Conservation (phyloP, 2,113 vertebrate species). For the Corynorhinus townsendii region DNA sequence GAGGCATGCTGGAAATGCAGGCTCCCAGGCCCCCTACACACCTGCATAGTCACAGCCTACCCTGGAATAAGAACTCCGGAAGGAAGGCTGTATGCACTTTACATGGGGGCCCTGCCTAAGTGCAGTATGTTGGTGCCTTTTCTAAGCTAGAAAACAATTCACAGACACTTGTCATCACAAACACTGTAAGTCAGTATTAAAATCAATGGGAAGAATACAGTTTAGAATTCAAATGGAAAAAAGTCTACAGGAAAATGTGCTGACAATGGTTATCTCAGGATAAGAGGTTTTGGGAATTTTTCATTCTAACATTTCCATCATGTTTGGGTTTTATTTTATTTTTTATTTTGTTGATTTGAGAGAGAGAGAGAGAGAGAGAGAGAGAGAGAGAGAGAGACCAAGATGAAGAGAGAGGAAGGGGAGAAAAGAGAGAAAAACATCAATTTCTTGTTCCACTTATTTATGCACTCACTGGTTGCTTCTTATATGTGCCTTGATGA, state of each 20-base stretch:
- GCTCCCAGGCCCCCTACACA: background rate
- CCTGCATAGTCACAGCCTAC: background rate
- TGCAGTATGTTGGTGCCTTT: slow-evolving; percentile 40
- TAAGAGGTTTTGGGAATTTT: background rate
- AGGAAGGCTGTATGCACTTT: background rate
- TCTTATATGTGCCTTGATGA: background rate
- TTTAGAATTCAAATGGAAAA: background rate
- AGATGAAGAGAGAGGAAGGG: background rate
- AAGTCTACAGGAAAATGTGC: background rate
- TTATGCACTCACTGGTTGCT: background rate
- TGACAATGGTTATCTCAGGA: background rate
- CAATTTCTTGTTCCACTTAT: background rate
- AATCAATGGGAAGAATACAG: background rate
- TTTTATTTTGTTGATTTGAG: background rate
- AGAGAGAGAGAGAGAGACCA: background rate
- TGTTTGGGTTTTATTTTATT: background rate
- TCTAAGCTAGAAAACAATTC: slow-evolving; percentile 45
- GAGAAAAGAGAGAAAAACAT: background rate
- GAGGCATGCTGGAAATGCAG: background rate
- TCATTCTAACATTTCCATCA: background rate
- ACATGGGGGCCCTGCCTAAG: too few species aligned
- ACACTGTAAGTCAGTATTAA: background rate
- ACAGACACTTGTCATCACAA: background rate
- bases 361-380: too few species aligned
- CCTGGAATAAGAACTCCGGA: background rate